phyloP scores from a whole-genome alignment of 2,888 invertebrate genomes.

The Napeogenes inachia region DNA sequence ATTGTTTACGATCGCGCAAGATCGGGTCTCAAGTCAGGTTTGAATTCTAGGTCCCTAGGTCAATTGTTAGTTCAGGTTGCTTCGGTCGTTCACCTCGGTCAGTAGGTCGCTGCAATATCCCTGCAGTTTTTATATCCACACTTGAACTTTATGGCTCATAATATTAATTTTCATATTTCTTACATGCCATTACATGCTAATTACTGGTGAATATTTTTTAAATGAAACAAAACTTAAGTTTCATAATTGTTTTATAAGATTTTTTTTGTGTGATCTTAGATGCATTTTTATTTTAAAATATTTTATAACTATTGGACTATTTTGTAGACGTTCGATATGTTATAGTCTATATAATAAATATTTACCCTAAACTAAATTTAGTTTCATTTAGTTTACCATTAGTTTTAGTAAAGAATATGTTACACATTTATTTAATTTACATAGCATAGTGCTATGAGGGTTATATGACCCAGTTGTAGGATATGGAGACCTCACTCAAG shows the following conservation, averaged over 20 bases:
- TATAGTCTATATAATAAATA: too few species aligned
- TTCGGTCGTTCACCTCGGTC: constrained; percentile 68
- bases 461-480: constrained; percentile 1
- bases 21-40: constrained; percentile 30
- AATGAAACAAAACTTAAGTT: too few species aligned
- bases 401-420: not conserved
- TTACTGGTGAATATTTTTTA: too few species aligned
- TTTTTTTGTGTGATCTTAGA: too few species aligned
- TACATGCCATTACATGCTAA: too few species aligned
- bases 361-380: too few species aligned
- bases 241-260: too few species aligned
- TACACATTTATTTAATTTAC: not conserved
- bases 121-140: constrained; percentile 48
- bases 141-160: constrained; percentile 56
- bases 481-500: not conserved
- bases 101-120: constrained; percentile 62
- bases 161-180: not conserved
- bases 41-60: constrained; percentile 51
- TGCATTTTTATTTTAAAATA: too few species aligned
- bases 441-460: not conserved
- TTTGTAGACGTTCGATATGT: too few species aligned
- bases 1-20: constrained; percentile 28
- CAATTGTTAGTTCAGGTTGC: constrained; percentile 45
- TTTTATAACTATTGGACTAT: too few species aligned
- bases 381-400: too few species aligned